Percentiles rank a stretch among this genome's conserved stretches.
Conservation (phyloP, 2,113 vertebrate genomes). For the Tapirus terrestris region DNA sequence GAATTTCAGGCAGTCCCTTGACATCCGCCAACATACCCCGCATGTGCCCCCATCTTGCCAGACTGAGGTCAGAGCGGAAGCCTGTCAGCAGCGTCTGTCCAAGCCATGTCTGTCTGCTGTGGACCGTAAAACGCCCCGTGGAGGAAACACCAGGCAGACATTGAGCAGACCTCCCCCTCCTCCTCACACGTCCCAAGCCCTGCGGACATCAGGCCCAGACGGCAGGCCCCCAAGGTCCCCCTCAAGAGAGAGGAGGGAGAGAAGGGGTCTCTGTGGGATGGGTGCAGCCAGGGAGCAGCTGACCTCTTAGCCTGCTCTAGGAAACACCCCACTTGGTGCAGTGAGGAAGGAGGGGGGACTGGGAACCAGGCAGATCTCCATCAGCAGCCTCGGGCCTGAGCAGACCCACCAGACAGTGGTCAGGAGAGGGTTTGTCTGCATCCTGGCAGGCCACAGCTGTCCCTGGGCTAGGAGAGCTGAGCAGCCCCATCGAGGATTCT, state of each 20-base stretch:
- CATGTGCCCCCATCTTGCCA: not conserved
- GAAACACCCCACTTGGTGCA: not conserved
- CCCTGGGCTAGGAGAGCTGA: not conserved
- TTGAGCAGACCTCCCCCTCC: not conserved
- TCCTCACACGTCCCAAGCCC: not conserved
- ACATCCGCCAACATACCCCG: not conserved
- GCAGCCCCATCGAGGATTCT: not conserved
- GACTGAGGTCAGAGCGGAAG: not conserved
- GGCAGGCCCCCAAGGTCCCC: not conserved
- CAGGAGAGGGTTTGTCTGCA: not conserved
- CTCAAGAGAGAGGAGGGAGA: not conserved
- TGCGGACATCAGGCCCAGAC: not conserved
- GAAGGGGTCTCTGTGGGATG: not conserved
- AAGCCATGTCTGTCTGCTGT: not conserved
- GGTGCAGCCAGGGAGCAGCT: not conserved
- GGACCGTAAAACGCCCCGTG: not conserved
- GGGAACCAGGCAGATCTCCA: not conserved
- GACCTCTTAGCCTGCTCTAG: not conserved
- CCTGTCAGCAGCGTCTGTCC: not conserved
- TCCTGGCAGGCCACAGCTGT: not conserved
- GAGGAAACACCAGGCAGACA: not conserved
- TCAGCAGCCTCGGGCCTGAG: not conserved
- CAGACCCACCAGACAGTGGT: not conserved
- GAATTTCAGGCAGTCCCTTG: not conserved
- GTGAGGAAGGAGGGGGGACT: not conserved